Evolutionary conservation across 2,797 vertebrate genomes (phyloP), one percentile per base, ranked within the genome.

Genomic region (Oryzias sinensis): DNA sequence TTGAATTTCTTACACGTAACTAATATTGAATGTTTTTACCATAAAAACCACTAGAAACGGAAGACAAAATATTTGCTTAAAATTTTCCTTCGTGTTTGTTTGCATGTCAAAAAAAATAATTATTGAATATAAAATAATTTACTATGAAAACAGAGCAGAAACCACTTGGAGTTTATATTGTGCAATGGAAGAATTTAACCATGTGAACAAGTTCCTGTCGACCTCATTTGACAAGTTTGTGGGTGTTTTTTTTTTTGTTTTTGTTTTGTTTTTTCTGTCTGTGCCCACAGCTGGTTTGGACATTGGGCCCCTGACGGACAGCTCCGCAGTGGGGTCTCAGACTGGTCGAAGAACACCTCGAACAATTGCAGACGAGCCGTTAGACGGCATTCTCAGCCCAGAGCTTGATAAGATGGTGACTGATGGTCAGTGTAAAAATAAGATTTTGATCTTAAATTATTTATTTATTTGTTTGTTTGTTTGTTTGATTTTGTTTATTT

Each of bases 401-500:
- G 97, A 99, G 65, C 89, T 99, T 16, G 97, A 99, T 93, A 98
- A 95, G 89, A 99, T 99, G 95, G 97, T 99, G 86, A 97, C 96
- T 76, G 97, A 99, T 60, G 97, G 97, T 99, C 90, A 94, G 92
- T 88, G 43, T 33, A 11, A 15, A 42, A 62, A 16, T 54, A 37
- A 22, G 20, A 29, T 20, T 65, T 64, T 20, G 47, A 64, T 47
- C 20, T 43, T 42, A 46, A 33, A 22, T 22, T n/a, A 14, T 29
- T 18, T 1, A 1, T 8, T 20, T 2, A 13, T 17, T 15, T 5
- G 14, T 41, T 40, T 22, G 20, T 49, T 15, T 15, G 8, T 7
- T 15, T 8, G 13, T 18, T 18, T 18, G 18, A 1, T 18, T 18
- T 18, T 18, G 1, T 8, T 20, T 2, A n/a, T 17, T 15, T 3